phyloP scores from a whole-genome alignment of 2,113 vertebrate genomes.

The Corvus cornix region DNA sequence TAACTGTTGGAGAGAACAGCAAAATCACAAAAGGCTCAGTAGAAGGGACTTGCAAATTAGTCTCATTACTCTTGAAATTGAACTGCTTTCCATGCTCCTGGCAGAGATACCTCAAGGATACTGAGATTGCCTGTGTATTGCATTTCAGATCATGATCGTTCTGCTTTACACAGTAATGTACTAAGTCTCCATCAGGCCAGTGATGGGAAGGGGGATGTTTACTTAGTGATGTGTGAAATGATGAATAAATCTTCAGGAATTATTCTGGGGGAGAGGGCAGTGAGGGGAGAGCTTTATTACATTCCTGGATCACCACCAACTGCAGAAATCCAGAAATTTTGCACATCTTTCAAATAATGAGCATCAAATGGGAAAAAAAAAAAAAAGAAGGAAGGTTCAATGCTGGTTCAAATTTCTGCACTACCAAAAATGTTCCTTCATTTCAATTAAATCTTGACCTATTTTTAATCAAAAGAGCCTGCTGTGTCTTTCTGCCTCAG shows the following conservation, averaged over 20 bases:
- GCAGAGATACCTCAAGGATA: conserved; percentile 37
- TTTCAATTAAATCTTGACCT: conserved; percentile 54
- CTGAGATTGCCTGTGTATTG: not conserved
- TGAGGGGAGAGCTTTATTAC: not conserved
- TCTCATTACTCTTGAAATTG: conserved; percentile 42
- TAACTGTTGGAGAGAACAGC: conserved; percentile 10
- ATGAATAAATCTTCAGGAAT: conserved; percentile 9
- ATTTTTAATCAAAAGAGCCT: conserved; percentile 36
- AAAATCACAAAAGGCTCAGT: conserved; percentile 67
- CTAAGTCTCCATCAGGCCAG: not conserved
- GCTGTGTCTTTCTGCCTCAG: not conserved
- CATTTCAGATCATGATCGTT: not conserved
- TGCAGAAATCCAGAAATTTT: not conserved
- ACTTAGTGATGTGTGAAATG: conserved; percentile 13
- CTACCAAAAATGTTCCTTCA: not conserved
- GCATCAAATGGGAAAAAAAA: not conserved
- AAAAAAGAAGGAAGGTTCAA: not conserved
- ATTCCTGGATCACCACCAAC: not conserved
- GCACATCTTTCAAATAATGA: not conserved
- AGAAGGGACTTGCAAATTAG: conserved; percentile 60
- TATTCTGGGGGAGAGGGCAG: not conserved
- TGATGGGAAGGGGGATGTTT: not conserved
- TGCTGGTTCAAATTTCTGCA: not conserved
- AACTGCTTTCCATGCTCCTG: conserved; percentile 5
- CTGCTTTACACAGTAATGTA: not conserved